Evolutionary conservation across 2,797 vertebrate genomes (phyloP).

Genomic region (Phalloptychus januarius): DNA sequence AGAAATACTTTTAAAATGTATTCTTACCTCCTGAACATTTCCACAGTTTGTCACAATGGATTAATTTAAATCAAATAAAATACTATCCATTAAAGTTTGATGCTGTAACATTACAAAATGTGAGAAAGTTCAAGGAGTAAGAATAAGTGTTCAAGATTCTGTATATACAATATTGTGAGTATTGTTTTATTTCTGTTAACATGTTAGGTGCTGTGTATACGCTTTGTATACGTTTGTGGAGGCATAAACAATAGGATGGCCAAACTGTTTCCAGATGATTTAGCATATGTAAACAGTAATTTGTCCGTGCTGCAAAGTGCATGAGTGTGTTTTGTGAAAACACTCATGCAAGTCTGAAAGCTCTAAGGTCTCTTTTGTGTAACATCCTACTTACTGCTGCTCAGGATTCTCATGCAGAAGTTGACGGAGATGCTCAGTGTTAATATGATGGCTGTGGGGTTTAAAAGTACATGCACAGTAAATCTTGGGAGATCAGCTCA

Average conservation of each 20-base stretch:
- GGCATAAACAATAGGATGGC: background rate
- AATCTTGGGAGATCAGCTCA: slow-evolving; percentile 68
- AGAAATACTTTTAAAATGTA: background rate
- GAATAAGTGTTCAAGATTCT: background rate
- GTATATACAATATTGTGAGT: background rate
- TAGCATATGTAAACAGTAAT: slow-evolving; percentile 18
- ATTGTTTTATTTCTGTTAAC: background rate
- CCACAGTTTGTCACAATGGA: background rate
- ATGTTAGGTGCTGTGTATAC: background rate
- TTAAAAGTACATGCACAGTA: slow-evolving; percentile 52
- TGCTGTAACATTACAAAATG: background rate
- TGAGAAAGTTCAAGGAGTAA: background rate
- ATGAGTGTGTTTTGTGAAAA: slow-evolving; percentile 45
- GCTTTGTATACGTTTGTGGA: slow-evolving; percentile 11
- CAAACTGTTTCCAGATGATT: slow-evolving; percentile 16
- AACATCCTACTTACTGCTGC: slow-evolving; percentile 42
- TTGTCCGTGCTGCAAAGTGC: slow-evolving; percentile 26
- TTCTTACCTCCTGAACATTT: background rate
- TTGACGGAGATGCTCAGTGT: slow-evolving; percentile 50
- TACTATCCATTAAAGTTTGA: background rate
- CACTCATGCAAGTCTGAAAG: too few relatives aligned
- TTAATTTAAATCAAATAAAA: background rate
- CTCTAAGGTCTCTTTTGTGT: slow-evolving; percentile 57
- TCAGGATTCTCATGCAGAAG: slow-evolving; percentile 35
- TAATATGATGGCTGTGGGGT: slow-evolving; percentile 62